A percentile compares a stretch with the other conserved stretches of the same genome.
These are phyloP conservation scores for Noctua janthe DNA, from an alignment of 2,888 invertebrate species.

Conservation along the genomic window DNA sequence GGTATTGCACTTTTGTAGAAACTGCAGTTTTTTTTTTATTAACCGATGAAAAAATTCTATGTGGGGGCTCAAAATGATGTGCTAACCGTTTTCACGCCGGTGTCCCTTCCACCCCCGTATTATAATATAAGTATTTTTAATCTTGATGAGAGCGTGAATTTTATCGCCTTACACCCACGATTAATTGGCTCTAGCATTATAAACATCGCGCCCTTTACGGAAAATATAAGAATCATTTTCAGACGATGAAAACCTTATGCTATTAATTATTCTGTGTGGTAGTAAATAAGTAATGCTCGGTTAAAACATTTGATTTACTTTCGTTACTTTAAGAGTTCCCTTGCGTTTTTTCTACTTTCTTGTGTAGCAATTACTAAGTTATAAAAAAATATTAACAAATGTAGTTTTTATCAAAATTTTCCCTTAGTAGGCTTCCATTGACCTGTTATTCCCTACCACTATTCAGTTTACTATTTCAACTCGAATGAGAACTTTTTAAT, in stretches of 20 bases:
- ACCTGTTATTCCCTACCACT: no score
- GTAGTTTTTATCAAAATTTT: no score
- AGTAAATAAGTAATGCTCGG: background rate
- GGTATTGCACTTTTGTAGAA: no score
- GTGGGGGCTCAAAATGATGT: no score
- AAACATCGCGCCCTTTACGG: slow-evolving; percentile 37
- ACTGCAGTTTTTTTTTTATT: no score
- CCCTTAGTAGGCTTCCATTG: no score
- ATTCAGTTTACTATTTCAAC: background rate
- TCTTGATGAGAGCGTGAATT: slow-evolving; percentile 39
- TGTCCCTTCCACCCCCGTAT: no score
- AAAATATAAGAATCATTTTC: slow-evolving; percentile 21
- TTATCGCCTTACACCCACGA: slow-evolving; percentile 36
- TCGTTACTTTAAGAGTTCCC: background rate
- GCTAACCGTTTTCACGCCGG: no score
- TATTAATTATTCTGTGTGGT: slow-evolving; percentile 27
- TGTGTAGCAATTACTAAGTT: background rate
- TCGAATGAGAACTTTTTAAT: no score
- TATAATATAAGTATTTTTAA: slow-evolving; percentile 53
- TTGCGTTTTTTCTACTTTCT: background rate
- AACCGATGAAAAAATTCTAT: background rate
- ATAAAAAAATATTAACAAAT: no score
- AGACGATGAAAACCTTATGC: slow-evolving; percentile 7
- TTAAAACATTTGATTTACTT: slow-evolving; percentile 2
- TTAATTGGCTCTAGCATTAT: slow-evolving; percentile 22